Evolutionary conservation across 2,113 vertebrate species (phyloP), one percentile per base, ranked within the genome.

Genomic region (Alligator sinensis): DNA sequence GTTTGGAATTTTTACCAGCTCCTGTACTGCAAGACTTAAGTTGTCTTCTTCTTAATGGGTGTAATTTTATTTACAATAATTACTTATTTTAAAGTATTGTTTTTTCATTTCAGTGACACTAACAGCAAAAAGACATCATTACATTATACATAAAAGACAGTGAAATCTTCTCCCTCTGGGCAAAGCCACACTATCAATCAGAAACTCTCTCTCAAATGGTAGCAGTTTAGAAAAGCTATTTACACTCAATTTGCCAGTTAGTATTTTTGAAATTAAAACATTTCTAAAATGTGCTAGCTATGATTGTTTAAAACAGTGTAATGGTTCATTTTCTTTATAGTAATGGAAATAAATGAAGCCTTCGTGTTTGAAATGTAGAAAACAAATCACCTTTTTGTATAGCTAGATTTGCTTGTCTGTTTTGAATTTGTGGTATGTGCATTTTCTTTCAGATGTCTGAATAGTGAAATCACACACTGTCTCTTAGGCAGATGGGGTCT

Each of bases 321-420:
- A 95, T 92, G 68, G 81, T 87, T 97, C 94, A 89, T 97, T 97
- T 96, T 97, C 88, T 90, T 96, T 91, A 94, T 93, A 82, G 81
- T 70, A 89, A 15, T 93, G 86, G 88, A 96, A 96, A 96, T 95
- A 97, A 97, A 95, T 93, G 80, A 82, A 96, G 93, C 68, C 55
- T 97, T 92, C 93, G 77, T 92, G 82, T 93, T 97, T 86, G 93
- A 96, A 92, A 95, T 83, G 47, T 90, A 92, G 90, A 97, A 97
- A 97, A 97, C 96, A 96, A 98, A 97, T 97, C 91, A 96, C 89
- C 96, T 97, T 97, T 92, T 96, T 97, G 97, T 96, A 97, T 97
- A 97, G 95, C 96, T 95, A 92, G 96, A 84, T 97, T 98, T 97
- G 95, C 84, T 89, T 97, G 93, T 94, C 94, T 94, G 93, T 88